Conservation (phyloP, 1,140 invertebrate species). For the Contarinia nasturtii region DNA sequence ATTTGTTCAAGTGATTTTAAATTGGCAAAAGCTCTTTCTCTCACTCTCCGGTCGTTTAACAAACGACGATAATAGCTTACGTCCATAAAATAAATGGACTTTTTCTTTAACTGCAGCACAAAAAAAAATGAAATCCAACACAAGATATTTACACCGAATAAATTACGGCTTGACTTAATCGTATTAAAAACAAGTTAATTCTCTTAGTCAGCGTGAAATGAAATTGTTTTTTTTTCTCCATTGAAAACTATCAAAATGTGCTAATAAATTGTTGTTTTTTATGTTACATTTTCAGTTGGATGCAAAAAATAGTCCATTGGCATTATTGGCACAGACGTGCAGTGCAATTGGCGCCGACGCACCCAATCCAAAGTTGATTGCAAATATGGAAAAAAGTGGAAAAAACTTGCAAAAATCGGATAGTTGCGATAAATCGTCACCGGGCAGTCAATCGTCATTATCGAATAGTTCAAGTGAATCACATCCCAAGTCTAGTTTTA, state of each 20-base stretch:
- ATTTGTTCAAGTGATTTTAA: no score
- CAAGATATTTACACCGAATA: no score
- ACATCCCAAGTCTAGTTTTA: constrained; percentile 38
- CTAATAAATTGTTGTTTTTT: constrained; percentile 23
- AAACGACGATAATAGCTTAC: no score
- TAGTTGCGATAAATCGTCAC: constrained; percentile 35
- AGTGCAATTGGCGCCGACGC: constrained; percentile 84
- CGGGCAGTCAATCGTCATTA: constrained; percentile 22
- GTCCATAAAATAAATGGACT: no score
- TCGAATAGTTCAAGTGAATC: constrained; percentile 23
- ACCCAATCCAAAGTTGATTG: constrained; percentile 46
- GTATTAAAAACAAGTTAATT: no score
- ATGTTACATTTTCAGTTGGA: constrained; percentile 63
- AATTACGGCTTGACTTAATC: no score
- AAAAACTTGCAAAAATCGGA: constrained; percentile 27
- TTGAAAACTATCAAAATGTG: neutral
- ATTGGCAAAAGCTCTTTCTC: neutral
- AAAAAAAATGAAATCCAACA: no score
- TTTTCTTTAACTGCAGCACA: no score
- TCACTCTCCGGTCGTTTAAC: neutral
- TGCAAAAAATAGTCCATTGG: constrained; percentile 86
- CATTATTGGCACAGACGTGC: constrained; percentile 83
- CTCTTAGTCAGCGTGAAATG: no score
- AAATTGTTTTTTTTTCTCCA: neutral
- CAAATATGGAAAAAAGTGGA: constrained; percentile 44